Base-by-base conservation (phyloP, 2,888 invertebrate genomes). In the Germaria angustata region DNA sequence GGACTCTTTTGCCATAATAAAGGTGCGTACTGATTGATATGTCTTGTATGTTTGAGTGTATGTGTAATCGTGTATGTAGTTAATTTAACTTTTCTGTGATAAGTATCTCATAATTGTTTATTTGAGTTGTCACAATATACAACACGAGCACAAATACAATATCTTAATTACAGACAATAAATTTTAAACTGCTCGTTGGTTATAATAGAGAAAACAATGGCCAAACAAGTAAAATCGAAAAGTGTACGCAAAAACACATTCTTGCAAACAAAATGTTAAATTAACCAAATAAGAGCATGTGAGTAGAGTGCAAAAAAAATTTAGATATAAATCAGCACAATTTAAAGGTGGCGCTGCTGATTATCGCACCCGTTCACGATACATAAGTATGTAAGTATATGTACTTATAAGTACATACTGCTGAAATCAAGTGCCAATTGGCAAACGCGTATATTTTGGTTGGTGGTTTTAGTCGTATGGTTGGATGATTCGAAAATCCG, bases 341-440 rank as follows among this genome's bases (percentile, higher is more conserved):
- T 53, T 63, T 36, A 57, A 46, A 55, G 57, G 71, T 71, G 77
- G 17, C 55, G 34, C 39, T 41, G 51, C 3, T 49, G 39, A 36
- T n/a, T 44, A n/a, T n/a, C n/a, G n/a, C n/a, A n/a, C n/a, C n/a
- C n/a, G n/a, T n/a, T n/a, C n/a, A n/a, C n/a, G n/a, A n/a, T n/a
- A n/a, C n/a, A n/a, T n/a, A n/a, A n/a, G 24, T 36, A 36, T 22
- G 9, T 55, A 28, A 24, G 20, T 4, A n/a, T 2, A 61, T 6
- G 2, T 4, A 46, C 63, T 7, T 39, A 36, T 39, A n/a, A 17
- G 55, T 55, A 15, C n/a, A 59, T 66, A 17, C 22, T 41, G 46
- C 73, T 68, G n/a, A 73, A 81, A 78, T 78, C 22, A 55, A 65
- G 46, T 71, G 55, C 28, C 34, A 78, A 77, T 61, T 69, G 24